Percentiles rank a stretch among this genome's conserved stretches.
phyloP scores from a whole-genome alignment of 2,113 vertebrate genomes.

The Prinia subflava region DNA sequence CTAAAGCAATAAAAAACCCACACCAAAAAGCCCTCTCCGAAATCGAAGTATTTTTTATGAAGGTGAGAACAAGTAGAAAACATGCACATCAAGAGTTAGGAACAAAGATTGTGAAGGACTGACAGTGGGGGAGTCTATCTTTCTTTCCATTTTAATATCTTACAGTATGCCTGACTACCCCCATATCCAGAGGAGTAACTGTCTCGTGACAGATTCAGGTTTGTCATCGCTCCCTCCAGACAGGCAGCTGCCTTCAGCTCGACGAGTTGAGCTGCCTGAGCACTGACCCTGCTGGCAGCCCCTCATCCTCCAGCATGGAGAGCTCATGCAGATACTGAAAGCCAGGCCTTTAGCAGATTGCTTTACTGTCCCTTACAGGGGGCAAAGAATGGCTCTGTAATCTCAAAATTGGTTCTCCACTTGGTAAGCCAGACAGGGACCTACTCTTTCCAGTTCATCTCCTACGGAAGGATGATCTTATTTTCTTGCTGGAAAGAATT shows the following conservation, averaged over 20 bases:
- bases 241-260: not conserved
- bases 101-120: not conserved
- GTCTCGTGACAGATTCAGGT: constrained; percentile 22
- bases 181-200: not conserved
- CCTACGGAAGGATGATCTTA: not conserved
- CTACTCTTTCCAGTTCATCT: not conserved
- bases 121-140: constrained; percentile 29
- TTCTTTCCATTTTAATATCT: constrained; percentile 22
- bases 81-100: not conserved
- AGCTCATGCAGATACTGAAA: not conserved
- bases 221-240: constrained; percentile 36
- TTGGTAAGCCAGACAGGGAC: not conserved
- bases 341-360: not conserved
- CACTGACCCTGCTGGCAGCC: not conserved
- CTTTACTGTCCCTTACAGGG: not conserved
- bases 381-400: not conserved
- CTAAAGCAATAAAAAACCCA: not conserved
- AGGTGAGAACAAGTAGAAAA: not conserved
- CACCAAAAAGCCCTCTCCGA: not conserved
- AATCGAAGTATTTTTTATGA: not conserved
- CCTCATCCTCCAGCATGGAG: not conserved
- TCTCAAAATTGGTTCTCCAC: not conserved
- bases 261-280: not conserved
- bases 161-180: not conserved
- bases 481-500: not conserved